phyloP scores from a whole-genome alignment of 2,113 vertebrate genomes.

The Tragelaphus imberbis region DNA sequence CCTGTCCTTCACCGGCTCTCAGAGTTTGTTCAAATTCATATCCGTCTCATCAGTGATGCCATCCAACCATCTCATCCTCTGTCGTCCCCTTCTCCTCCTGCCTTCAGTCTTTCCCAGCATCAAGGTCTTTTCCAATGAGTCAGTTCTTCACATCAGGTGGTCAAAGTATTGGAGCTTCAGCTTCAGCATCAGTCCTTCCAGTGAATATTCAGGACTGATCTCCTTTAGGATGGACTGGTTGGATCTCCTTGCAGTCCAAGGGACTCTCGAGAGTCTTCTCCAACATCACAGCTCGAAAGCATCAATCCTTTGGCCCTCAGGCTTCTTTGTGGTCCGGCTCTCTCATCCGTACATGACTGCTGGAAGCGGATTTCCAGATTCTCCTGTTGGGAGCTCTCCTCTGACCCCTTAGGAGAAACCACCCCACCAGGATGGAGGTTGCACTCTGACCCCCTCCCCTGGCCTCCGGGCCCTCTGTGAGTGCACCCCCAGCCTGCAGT shows the following conservation, averaged over 20 bases:
- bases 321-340: neutral
- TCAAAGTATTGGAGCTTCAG: neutral
- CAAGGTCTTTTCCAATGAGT: neutral
- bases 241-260: neutral
- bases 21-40: neutral
- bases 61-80: neutral
- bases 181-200: neutral
- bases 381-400: no score
- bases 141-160: neutral
- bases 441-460: rapidly evolving
- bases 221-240: neutral
- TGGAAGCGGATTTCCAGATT: neutral
- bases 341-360: neutral
- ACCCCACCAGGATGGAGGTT: rapidly evolving
- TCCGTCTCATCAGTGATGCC: neutral
- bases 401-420: rapidly evolving
- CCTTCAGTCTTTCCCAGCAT: neutral
- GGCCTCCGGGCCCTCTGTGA: rapidly evolving
- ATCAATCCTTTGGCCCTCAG: rapidly evolving
- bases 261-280: neutral
- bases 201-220: neutral
- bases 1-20: neutral
- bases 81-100: neutral
- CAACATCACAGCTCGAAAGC: neutral
- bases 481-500: rapidly evolving